Evolutionary conservation across 2,797 vertebrate genomes (phyloP).

Genomic region (Tragelaphus eurycerus): DNA sequence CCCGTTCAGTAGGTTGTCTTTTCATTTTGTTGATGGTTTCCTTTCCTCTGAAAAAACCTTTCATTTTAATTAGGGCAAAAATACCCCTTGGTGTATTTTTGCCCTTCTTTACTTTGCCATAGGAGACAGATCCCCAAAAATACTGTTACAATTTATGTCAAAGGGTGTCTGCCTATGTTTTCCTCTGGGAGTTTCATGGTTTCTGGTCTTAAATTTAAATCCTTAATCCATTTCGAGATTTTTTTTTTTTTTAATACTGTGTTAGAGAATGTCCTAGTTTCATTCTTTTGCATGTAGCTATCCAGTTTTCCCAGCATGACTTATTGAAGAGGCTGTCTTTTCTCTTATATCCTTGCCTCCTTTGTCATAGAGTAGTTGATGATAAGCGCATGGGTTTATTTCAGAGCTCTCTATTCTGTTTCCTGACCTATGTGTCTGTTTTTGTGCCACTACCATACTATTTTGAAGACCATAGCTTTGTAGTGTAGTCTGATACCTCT

Average conservation of each 20-base stretch:
- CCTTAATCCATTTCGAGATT: not conserved
- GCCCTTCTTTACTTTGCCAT: rapidly evolving
- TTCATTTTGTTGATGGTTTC: not conserved
- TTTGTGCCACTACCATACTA: not conserved
- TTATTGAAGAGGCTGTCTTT: not conserved
- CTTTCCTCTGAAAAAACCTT: not conserved
- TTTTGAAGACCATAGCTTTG: not conserved
- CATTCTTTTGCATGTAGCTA: not conserved
- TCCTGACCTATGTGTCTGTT: not conserved
- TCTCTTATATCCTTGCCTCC: not conserved
- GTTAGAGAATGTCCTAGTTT: not conserved
- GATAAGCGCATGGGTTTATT: not conserved
- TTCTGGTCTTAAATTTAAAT: not conserved
- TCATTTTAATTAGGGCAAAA: not conserved
- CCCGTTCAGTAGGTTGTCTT: not conserved
- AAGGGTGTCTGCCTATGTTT: not conserved
- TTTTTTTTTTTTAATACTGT: rapidly evolving
- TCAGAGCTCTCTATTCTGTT: not conserved
- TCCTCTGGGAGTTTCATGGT: not conserved
- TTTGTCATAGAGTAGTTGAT: not conserved
- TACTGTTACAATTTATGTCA: not conserved
- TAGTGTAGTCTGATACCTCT: not conserved
- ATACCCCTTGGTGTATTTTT: not conserved
- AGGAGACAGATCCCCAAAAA: rapidly evolving
- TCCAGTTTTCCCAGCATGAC: not conserved